Evolutionary conservation across 64 coral and sea anemone species (phyloP), one percentile per base, ranked within the genome.

Genomic region (Acropora tenuis): DNA sequence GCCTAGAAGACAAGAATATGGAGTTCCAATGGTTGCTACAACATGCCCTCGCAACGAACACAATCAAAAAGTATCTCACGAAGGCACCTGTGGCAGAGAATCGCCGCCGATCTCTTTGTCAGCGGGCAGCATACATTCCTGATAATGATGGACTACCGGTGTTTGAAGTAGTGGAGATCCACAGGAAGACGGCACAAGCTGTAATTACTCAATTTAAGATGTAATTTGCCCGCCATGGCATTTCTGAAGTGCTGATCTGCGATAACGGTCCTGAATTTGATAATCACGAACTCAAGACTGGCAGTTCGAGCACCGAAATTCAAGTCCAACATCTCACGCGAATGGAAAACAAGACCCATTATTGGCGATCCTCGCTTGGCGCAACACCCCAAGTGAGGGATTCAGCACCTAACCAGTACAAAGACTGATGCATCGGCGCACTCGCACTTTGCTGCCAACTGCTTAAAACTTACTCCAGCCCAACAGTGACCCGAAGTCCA

Each of bases 91-190:
- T 92, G 78, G 89, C 48, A 67, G 72, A 82, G 73, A 74, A 74
- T 91, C 74, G 66, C 12, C 48, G 59, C 47, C 47, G 89, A 82
- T 72, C 80, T 91, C 15, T 91, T 81, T 82, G 43, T 73, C 18
- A 43, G 82, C 41, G 48, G 76, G 61, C 74, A 90, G 57, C 48
- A 90, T 65, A 75, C 79, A 44, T 84, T 91, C 72, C 68, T 92
- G 53, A 76, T 92, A 44, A 84, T 85, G n/a, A 57, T 92, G 71
- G 80, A 76, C 74, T 86, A 87, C 90, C 87, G 60, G 76, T 78
- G 84, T 93, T 88, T 80, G 91, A 93, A 48, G 84, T 88, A 6
- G 83, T 73, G 50, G 76, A 93, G 63, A 80, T 88, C 9, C 50
- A 55, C 75, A 87, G 48, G 55, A 93, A 78, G 61, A 88, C 63